These are phyloP conservation scores for Melierax canorus DNA, from an alignment of 2,113 vertebrate species.

Conservation along the genomic window DNA sequence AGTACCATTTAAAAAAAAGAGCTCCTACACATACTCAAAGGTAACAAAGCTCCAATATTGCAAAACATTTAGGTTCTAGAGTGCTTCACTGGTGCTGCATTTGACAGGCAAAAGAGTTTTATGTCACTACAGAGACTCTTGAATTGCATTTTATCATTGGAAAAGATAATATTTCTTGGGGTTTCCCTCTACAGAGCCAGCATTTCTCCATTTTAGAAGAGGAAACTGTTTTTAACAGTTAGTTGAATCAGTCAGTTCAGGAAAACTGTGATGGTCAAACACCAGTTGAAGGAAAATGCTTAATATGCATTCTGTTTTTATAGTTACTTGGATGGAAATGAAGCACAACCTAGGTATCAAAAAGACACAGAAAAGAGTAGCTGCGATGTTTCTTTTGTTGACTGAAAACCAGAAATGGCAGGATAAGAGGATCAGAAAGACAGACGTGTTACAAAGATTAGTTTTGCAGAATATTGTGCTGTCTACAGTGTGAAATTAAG, in stretches of 20 bases:
- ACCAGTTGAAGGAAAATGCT: not conserved
- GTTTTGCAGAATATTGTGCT: not conserved
- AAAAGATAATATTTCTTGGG: not conserved
- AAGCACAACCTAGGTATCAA: not conserved
- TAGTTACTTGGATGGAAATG: not conserved
- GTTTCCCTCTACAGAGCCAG: not conserved
- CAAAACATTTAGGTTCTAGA: not conserved
- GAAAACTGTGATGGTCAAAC: not conserved
- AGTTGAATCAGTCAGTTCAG: not conserved
- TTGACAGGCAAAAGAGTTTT: not conserved
- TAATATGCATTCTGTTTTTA: not conserved
- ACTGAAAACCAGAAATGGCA: not conserved
- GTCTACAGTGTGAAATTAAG: not conserved
- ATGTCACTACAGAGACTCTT: not conserved
- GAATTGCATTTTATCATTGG: not conserved
- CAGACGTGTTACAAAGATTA: not conserved
- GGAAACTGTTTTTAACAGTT: not conserved
- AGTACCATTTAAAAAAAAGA: not conserved
- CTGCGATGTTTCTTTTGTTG: not conserved
- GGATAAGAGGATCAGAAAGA: not conserved
- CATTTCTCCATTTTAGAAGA: not conserved
- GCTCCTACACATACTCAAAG: not conserved
- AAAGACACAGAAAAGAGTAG: not conserved
- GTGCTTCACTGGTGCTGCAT: not conserved
- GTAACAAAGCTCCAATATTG: not conserved